These are phyloP conservation scores for Lasioglossum morio DNA, from an alignment of 2,888 invertebrate species.

Conservation along the genomic window DNA sequence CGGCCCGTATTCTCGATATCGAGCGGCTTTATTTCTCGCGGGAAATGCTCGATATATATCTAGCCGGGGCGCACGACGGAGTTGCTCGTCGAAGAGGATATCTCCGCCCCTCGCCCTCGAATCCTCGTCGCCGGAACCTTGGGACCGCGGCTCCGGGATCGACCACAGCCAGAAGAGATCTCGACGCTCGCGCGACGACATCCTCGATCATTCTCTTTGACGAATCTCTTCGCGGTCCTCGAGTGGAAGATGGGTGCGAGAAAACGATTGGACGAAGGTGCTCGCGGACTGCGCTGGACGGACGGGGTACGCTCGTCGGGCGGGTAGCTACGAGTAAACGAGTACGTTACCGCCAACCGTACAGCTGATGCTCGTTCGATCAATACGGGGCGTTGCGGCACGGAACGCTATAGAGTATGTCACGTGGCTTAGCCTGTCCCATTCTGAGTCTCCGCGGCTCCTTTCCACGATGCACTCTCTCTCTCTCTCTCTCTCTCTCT, in stretches of 20 bases:
- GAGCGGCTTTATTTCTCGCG: conserved; percentile 22
- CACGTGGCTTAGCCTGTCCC: conserved; percentile 77
- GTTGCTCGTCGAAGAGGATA: background rate
- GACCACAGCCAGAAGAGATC: background rate
- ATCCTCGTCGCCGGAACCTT: background rate
- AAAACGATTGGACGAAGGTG: conserved; percentile 34
- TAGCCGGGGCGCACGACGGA: background rate
- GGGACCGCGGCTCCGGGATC: background rate
- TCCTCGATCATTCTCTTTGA: background rate
- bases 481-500: background rate
- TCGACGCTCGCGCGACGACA: background rate
- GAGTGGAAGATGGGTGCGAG: background rate
- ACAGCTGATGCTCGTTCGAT: conserved; percentile 80
- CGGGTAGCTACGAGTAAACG: conserved; percentile 54
- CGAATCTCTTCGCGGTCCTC: background rate
- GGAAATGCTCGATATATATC: conserved; percentile 17
- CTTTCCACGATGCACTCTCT: conserved; percentile 42
- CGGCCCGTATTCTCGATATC: conserved; percentile 11
- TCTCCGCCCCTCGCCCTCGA: background rate
- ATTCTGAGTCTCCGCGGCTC: conserved; percentile 67
- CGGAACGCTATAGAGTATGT: conserved; percentile 76
- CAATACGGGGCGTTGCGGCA: conserved; percentile 83
- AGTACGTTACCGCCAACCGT: conserved; percentile 74
- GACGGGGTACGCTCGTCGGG: conserved; percentile 29
- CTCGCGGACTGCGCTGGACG: conserved; percentile 53